Evolutionary conservation across 2,113 vertebrate species (phyloP).

Genomic region (Anoura caudifer): DNA sequence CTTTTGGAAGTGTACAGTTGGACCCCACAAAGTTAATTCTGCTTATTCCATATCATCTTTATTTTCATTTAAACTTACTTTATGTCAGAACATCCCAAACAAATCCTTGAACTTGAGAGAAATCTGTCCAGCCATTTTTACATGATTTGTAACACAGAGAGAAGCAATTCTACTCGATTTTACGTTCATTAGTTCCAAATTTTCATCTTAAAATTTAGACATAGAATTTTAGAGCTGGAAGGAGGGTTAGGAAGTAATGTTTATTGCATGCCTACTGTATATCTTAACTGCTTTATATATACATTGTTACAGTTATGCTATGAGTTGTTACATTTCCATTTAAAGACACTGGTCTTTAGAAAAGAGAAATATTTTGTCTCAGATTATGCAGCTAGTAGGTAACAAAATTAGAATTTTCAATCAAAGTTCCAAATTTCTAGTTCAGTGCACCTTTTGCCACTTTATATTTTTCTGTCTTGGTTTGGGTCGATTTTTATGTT

Average conservation of each 20-base stretch:
- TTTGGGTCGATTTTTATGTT: not conserved
- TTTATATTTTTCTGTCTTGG: not conserved
- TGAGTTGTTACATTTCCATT: not conserved
- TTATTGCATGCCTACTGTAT: not conserved
- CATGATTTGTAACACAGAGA: not conserved
- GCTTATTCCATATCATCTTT: not conserved
- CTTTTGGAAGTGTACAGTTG: not conserved
- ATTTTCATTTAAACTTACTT: not conserved
- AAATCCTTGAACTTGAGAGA: not conserved
- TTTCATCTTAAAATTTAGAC: constrained; percentile 16
- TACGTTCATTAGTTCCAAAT: not conserved
- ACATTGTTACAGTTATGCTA: not conserved
- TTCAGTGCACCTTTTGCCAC: not conserved
- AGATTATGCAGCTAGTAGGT: not conserved
- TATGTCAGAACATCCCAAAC: not conserved
- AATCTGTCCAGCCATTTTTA: not conserved
- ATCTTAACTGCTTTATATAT: not conserved
- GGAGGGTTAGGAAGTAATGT: not conserved
- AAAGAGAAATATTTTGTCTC: not conserved
- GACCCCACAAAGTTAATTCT: not conserved
- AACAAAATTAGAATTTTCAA: not conserved
- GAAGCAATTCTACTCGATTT: not conserved
- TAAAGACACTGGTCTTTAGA: not conserved
- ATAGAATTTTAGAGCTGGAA: not conserved
- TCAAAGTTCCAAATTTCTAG: not conserved